phyloP scores from a whole-genome alignment of 2,888 invertebrate genomes.

The Piscicola geometra region DNA sequence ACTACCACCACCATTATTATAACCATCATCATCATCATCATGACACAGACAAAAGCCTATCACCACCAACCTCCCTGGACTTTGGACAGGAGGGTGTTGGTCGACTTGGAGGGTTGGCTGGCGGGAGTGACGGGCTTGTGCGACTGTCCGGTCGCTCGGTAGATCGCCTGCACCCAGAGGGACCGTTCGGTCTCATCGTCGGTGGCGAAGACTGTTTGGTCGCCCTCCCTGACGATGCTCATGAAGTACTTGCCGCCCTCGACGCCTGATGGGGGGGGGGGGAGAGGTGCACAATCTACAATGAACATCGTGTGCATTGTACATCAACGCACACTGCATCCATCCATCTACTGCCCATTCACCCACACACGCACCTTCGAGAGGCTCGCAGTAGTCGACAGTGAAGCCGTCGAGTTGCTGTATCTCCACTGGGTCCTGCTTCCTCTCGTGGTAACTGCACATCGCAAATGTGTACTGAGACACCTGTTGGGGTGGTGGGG shows the following conservation, averaged over 20 bases:
- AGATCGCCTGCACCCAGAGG: conserved; percentile 98
- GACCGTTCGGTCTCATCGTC: conserved; percentile 81
- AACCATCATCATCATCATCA: neutral
- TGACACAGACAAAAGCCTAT: neutral
- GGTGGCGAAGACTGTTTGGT: conserved; percentile 66
- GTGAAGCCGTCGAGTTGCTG: conserved; percentile 99
- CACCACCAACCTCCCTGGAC: conserved; percentile 75
- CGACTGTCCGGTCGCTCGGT: conserved; percentile 97
- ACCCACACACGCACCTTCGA: conserved; percentile 68
- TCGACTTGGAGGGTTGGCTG: conserved; percentile 62
- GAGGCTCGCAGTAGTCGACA: conserved; percentile 90
- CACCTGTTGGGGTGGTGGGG: conserved; percentile 52
- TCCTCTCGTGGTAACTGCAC: conserved; percentile 98
- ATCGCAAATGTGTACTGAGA: conserved; percentile 99
- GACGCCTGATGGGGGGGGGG: conserved; percentile 71
- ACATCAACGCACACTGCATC: too few relatives aligned
- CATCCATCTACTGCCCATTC: conserved; percentile 41
- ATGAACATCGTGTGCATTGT: too few relatives aligned
- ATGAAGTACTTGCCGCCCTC: conserved; percentile 92
- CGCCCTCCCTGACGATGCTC: conserved; percentile 96
- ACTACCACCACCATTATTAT: neutral
- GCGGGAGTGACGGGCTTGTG: conserved; percentile 78
- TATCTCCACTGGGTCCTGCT: conserved; percentile 98
- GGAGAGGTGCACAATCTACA: too few relatives aligned
- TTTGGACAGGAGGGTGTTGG: conserved; percentile 72